A percentile compares a stretch with the other conserved stretches of the same genome.
Conservation (phyloP, 2,888 invertebrate genomes). For the Branchinecta sandiegonensis region DNA sequence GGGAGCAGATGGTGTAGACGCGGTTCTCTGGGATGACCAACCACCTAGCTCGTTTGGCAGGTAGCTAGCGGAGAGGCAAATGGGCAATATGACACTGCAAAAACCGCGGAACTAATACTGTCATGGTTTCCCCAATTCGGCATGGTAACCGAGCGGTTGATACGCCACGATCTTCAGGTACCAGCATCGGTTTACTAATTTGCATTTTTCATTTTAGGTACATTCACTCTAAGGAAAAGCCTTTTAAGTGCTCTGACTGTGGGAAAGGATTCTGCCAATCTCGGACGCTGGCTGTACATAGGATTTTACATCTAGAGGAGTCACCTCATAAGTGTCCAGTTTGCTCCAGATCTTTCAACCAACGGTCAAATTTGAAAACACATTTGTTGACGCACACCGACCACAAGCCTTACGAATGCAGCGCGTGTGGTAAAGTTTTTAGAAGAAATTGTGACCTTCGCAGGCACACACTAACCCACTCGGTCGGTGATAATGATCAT, state of each 20-base stretch:
- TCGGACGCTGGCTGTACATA: slow-evolving; percentile 84
- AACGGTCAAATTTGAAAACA: slow-evolving; percentile 74
- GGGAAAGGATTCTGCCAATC: slow-evolving; percentile 96
- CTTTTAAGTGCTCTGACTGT: slow-evolving; percentile 89
- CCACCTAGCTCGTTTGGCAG: too few relatives aligned
- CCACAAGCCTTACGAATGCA: slow-evolving; percentile 78
- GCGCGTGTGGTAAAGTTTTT: slow-evolving; percentile 66
- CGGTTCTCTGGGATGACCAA: too few relatives aligned
- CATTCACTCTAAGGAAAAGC: slow-evolving; percentile 93
- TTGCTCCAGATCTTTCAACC: slow-evolving; percentile 74
- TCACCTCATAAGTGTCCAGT: slow-evolving; percentile 83
- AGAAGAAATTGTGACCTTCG: slow-evolving; percentile 78
- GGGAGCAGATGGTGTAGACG: too few relatives aligned
- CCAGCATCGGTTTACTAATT: too few relatives aligned
- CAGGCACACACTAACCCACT: slow-evolving; percentile 75
- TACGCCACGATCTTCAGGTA: too few relatives aligned
- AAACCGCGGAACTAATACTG: too few relatives aligned
- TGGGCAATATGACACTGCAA: too few relatives aligned
- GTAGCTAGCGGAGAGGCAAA: too few relatives aligned
- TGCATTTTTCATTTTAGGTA: slow-evolving; percentile 51
- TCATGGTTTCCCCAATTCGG: too few relatives aligned
- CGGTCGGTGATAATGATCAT: slow-evolving; percentile 53
- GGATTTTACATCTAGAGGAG: slow-evolving; percentile 81
- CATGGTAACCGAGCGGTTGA: too few relatives aligned
- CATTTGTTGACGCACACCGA: slow-evolving; percentile 78